A percentile compares a stretch with the other conserved stretches of the same genome.
Evolutionary conservation across 2,113 vertebrate genomes (phyloP).

Genomic region (Rhegmatorhina hoffmannsi): DNA sequence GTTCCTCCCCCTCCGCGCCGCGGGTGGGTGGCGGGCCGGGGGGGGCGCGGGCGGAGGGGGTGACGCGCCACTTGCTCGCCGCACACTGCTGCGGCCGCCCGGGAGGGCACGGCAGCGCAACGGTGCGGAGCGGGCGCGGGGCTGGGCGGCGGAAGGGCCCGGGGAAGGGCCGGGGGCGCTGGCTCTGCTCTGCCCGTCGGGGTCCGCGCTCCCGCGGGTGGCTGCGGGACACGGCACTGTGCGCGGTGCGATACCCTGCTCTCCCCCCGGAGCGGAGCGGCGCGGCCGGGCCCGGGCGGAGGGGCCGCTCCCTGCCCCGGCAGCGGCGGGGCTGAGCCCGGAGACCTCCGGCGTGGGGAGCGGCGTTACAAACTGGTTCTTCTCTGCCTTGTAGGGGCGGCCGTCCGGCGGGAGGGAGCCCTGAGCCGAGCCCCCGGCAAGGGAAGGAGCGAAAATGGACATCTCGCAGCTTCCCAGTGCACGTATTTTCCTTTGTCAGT

Average conservation of each 20-base stretch:
- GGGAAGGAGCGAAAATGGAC: constrained; percentile 32
- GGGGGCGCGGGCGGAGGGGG: neutral
- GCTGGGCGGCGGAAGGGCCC: neutral
- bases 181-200: neutral
- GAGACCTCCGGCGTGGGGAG: neutral
- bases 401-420: constrained; percentile 4
- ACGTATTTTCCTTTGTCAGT: constrained; percentile 17
- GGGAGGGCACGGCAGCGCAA: neutral
- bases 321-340: neutral
- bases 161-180: neutral
- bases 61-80: neutral
- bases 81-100: neutral
- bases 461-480: neutral
- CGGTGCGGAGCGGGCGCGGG: neutral
- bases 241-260: neutral
- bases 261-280: neutral
- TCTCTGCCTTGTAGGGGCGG: constrained; percentile 11
- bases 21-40: neutral
- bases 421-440: neutral
- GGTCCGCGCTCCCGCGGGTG: neutral
- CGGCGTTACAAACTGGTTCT: neutral
- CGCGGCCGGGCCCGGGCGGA: neutral
- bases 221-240: neutral
- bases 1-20: neutral
- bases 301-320: neutral